These are phyloP conservation scores for Campylomormyrus tamandua DNA, from an alignment of 2,113 vertebrate genomes.

Conservation along the genomic window DNA sequence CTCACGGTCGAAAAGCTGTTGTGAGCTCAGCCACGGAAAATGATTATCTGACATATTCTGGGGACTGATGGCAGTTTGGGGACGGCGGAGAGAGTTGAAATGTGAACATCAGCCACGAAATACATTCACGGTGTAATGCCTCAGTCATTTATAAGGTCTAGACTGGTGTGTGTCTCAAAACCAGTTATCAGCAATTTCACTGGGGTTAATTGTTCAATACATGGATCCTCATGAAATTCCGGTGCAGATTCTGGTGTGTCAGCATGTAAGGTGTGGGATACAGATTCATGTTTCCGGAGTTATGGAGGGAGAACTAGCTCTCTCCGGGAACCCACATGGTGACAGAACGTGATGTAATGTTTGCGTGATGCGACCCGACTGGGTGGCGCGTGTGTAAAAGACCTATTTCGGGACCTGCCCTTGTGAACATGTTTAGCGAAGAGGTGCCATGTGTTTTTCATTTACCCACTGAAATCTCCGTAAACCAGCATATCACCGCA, in stretches of 20 bases:
- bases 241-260: neutral
- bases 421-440: neutral
- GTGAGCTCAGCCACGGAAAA: neutral
- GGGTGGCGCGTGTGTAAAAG: neutral
- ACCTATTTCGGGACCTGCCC: neutral
- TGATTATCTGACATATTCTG: neutral
- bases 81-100: neutral
- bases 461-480: neutral
- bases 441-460: neutral
- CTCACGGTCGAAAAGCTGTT: neutral
- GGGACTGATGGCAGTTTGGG: neutral
- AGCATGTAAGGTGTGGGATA: neutral
- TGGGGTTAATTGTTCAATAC: neutral
- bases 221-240: neutral
- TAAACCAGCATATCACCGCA: neutral
- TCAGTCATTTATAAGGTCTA: neutral
- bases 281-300: neutral
- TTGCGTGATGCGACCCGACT: neutral
- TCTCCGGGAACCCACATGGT: neutral
- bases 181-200: neutral
- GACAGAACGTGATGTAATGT: slow-evolving; percentile 4
- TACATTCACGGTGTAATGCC: neutral
- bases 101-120: neutral
- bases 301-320: neutral
- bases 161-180: neutral